A percentile compares a stretch with the other conserved stretches of the same genome.
These are phyloP conservation scores for Drosophila virilis DNA, from an alignment of 1,140 invertebrate genomes.

Conservation along the genomic window DNA sequence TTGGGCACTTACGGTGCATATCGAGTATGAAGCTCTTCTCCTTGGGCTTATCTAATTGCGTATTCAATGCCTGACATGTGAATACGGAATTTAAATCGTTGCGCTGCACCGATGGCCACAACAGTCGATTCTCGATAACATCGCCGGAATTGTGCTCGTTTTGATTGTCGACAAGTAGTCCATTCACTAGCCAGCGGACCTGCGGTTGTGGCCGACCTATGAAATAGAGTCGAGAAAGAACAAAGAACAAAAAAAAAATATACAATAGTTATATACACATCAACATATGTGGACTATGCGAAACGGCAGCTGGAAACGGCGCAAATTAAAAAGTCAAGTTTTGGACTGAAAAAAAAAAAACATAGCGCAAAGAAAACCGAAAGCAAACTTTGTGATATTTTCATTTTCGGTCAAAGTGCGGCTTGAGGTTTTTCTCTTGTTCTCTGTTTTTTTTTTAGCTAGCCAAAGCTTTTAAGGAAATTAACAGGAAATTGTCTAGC, in stretches of 20 bases:
- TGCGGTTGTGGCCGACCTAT: constrained; percentile 88
- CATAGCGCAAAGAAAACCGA: constrained; percentile 13
- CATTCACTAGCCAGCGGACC: constrained; percentile 90
- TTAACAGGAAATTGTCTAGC: constrained; percentile 84
- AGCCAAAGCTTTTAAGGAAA: constrained; percentile 83
- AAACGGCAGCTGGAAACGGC: constrained; percentile 52
- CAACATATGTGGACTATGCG: constrained; percentile 15
- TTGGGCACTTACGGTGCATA: constrained; percentile 91
- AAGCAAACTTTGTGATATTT: constrained; percentile 77
- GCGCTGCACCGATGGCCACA: constrained; percentile 89
- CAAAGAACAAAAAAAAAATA: neutral
- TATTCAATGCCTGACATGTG: constrained; percentile 93
- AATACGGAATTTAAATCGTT: constrained; percentile 93
- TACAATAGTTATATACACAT: constrained; percentile 34
- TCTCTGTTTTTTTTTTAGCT: constrained; percentile 37
- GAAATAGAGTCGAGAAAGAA: constrained; percentile 21
- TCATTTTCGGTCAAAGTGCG: constrained; percentile 60
- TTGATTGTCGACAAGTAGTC: constrained; percentile 90
- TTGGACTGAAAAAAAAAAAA: constrained; percentile 32
- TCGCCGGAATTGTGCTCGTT: constrained; percentile 92
- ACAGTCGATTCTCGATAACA: constrained; percentile 93
- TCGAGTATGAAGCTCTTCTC: constrained; percentile 91
- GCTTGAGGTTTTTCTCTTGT: constrained; percentile 35
- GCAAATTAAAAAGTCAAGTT: constrained; percentile 82
- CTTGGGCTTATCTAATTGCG: constrained; percentile 90